phyloP scores from a whole-genome alignment of 2,888 invertebrate species.

The Coenonympha arcania region DNA sequence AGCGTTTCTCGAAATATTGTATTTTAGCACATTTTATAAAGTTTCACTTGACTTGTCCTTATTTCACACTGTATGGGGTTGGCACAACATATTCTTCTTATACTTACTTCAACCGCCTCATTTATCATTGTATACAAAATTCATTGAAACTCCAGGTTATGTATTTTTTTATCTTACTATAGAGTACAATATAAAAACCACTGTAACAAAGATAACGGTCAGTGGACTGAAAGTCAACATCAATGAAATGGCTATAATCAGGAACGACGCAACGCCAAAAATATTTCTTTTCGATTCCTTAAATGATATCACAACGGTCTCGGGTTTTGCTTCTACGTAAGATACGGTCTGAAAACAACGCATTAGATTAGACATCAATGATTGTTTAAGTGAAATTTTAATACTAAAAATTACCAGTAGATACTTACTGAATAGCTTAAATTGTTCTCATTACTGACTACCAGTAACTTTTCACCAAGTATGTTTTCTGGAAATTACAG shows the following conservation, averaged over 20 bases:
- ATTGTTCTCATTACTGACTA: slow-evolving; percentile 48
- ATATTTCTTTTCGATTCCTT: slow-evolving; percentile 35
- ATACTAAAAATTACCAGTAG: background rate
- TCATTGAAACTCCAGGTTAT: no score
- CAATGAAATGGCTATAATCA: slow-evolving; percentile 41
- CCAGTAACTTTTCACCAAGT: slow-evolving; percentile 56
- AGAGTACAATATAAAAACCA: slow-evolving; percentile 18
- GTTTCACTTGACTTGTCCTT: no score
- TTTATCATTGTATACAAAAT: no score
- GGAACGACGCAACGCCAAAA: slow-evolving; percentile 37
- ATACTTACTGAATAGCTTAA: slow-evolving; percentile 53
- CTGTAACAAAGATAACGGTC: slow-evolving; percentile 26
- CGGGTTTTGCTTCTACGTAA: slow-evolving; percentile 42
- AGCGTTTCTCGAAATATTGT: no score
- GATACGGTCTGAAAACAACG: slow-evolving; percentile 47
- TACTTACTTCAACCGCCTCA: no score
- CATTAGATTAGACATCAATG: background rate
- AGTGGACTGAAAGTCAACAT: slow-evolving; percentile 43
- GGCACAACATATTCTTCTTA: no score
- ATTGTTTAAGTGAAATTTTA: background rate
- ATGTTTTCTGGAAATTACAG: slow-evolving; percentile 44
- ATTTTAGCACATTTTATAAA: no score
- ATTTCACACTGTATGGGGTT: no score
- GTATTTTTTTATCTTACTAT: slow-evolving; percentile 13
- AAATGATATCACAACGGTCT: slow-evolving; percentile 37